Evolutionary conservation across 2,888 invertebrate genomes (phyloP).

Genomic region (Platerodrilus igneus): DNA sequence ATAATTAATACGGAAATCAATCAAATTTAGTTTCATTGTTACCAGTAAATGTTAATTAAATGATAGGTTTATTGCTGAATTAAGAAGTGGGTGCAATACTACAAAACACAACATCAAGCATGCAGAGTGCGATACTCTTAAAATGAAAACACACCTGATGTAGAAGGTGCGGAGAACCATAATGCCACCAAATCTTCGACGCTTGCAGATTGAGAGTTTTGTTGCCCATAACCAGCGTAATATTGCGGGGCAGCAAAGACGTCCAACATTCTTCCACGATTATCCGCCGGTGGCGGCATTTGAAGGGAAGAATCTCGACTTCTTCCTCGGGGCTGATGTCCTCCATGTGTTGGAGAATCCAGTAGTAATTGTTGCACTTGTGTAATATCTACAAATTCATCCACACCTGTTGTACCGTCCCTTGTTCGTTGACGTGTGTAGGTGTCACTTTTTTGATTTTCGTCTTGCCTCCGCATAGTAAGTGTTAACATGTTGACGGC

Average conservation of each 20-base stretch:
- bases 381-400: slow-evolving; percentile 80
- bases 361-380: slow-evolving; percentile 74
- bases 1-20: slow-evolving; percentile 16
- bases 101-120: too few relatives aligned
- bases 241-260: slow-evolving; percentile 42
- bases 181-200: slow-evolving; percentile 73
- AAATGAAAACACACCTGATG: slow-evolving; percentile 43
- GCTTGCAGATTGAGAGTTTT: slow-evolving; percentile 45
- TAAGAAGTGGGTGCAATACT: too few relatives aligned
- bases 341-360: slow-evolving; percentile 46
- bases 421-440: slow-evolving; percentile 36
- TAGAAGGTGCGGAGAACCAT: slow-evolving; percentile 62
- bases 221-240: slow-evolving; percentile 33
- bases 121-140: too few relatives aligned
- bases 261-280: slow-evolving; percentile 38
- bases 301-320: slow-evolving; percentile 28
- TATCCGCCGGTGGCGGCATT: slow-evolving; percentile 25
- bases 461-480: slow-evolving; percentile 74
- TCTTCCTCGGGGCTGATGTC: slow-evolving; percentile 33
- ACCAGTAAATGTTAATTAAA: too few relatives aligned
- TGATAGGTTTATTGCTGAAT: too few relatives aligned
- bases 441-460: slow-evolving; percentile 45
- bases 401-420: slow-evolving; percentile 36
- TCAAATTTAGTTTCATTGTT: too few relatives aligned
- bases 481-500: slow-evolving; percentile 51